phyloP scores from a whole-genome alignment of 2,888 invertebrate genomes.

The Nycteola revayana region DNA sequence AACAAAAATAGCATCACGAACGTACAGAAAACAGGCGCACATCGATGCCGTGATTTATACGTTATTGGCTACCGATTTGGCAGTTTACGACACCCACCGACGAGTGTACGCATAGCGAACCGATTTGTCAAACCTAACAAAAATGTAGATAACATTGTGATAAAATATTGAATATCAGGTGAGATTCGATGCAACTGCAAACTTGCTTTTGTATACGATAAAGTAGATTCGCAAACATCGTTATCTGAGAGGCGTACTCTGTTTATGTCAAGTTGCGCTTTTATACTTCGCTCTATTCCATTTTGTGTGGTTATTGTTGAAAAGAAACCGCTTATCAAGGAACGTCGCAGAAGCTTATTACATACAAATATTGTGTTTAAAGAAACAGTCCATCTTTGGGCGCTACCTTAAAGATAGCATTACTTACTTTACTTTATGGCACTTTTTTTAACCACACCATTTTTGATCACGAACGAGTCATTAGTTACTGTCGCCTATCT shows the following conservation, averaged over 20 bases:
- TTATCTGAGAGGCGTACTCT: slow-evolving; percentile 40
- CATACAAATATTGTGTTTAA: too few species aligned
- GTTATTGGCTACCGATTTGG: slow-evolving; percentile 63
- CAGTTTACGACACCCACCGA: slow-evolving; percentile 58
- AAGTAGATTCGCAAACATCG: slow-evolving; percentile 47
- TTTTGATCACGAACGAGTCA: too few species aligned
- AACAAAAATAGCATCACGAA: slow-evolving; percentile 70
- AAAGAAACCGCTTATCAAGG: slow-evolving; percentile 19
- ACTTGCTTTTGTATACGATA: slow-evolving; percentile 28
- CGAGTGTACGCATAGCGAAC: slow-evolving; percentile 35
- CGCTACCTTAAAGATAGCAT: too few species aligned
- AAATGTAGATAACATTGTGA: slow-evolving; percentile 16
- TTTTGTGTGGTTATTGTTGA: slow-evolving; percentile 28
- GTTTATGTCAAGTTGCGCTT: slow-evolving; percentile 38
- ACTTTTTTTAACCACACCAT: too few species aligned
- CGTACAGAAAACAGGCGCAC: slow-evolving; percentile 77
- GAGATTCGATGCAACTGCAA: slow-evolving; percentile 35
- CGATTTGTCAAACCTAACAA: slow-evolving; percentile 47
- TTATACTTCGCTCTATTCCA: slow-evolving; percentile 29
- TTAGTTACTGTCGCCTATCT: too few species aligned
- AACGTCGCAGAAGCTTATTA: slow-evolving; percentile 7
- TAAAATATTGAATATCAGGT: slow-evolving; percentile 30
- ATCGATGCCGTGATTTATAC: slow-evolving; percentile 71
- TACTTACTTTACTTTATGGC: too few species aligned
- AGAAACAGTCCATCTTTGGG: too few species aligned